Conservation (phyloP, 2,888 invertebrate genomes). For the Mantis religiosa region DNA sequence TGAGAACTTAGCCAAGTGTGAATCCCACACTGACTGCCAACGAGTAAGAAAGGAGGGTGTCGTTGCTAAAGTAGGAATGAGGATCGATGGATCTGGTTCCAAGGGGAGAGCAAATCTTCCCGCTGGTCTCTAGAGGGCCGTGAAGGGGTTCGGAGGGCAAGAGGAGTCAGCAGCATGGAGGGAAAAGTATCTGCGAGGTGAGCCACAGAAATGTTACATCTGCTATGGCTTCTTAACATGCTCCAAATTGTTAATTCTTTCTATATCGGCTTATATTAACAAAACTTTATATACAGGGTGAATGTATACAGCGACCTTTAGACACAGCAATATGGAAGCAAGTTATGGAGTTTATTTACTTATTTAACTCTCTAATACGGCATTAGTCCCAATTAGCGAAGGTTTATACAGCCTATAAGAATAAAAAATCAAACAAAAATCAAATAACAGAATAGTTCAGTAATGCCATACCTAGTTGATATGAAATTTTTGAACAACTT, state of each 20-base stretch:
- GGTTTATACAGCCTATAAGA: too few species aligned
- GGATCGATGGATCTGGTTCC: conserved; percentile 18
- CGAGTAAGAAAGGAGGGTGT: neutral
- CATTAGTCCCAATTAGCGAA: too few species aligned
- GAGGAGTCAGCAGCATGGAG: neutral
- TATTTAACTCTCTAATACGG: too few species aligned
- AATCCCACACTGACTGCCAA: neutral
- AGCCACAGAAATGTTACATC: neutral
- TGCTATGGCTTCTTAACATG: neutral
- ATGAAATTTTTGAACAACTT: too few species aligned
- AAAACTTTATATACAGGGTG: too few species aligned
- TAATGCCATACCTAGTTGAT: too few species aligned
- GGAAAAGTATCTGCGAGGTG: neutral
- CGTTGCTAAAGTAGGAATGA: neutral
- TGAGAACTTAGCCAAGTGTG: neutral
- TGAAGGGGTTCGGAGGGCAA: conserved; percentile 16
- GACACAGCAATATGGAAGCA: too few species aligned
- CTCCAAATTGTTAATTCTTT: neutral
- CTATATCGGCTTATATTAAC: too few species aligned
- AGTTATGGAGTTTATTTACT: too few species aligned
- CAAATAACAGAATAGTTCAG: too few species aligned
- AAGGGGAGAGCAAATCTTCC: conserved; percentile 15
- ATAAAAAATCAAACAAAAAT: too few species aligned
- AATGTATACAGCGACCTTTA: too few species aligned
- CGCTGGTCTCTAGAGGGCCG: conserved; percentile 8